Evolutionary conservation across 2,888 invertebrate genomes (phyloP).

Genomic region (Chloroclystis v-ata): DNA sequence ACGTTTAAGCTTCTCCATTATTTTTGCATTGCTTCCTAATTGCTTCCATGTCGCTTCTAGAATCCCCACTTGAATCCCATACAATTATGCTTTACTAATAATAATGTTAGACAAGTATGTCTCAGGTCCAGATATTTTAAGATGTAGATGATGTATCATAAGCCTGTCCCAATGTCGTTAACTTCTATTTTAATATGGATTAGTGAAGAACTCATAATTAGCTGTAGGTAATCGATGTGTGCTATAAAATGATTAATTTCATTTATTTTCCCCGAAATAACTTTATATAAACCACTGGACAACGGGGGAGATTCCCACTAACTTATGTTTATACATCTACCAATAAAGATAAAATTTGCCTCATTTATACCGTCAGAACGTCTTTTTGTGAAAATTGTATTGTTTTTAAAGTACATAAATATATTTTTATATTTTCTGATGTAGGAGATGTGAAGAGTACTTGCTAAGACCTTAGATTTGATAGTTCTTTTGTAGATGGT

Average conservation of each 20-base stretch:
- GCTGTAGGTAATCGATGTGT: slow-evolving; percentile 67
- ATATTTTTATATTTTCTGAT: slow-evolving; percentile 76
- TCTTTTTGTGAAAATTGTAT: slow-evolving; percentile 50
- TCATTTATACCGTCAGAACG: slow-evolving; percentile 25
- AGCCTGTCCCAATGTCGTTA: slow-evolving; percentile 65
- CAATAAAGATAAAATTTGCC: background rate
- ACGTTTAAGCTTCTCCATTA: slow-evolving; percentile 48
- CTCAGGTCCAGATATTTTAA: slow-evolving; percentile 75
- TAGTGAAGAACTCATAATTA: slow-evolving; percentile 55
- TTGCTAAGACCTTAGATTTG: slow-evolving; percentile 72
- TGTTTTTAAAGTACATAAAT: slow-evolving; percentile 71
- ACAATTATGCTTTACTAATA: slow-evolving; percentile 60
- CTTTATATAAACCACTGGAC: slow-evolving; percentile 47
- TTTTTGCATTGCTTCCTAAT: slow-evolving; percentile 61
- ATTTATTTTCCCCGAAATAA: slow-evolving; percentile 45
- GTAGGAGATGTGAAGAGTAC: slow-evolving; percentile 64
- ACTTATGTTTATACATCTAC: slow-evolving; percentile 38
- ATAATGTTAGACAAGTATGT: slow-evolving; percentile 52
- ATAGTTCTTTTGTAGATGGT: slow-evolving; percentile 74
- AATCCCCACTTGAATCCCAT: slow-evolving; percentile 49
- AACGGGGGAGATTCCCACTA: slow-evolving; percentile 45
- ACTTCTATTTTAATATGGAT: slow-evolving; percentile 65
- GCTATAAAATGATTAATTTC: slow-evolving; percentile 49
- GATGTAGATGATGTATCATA: slow-evolving; percentile 59
- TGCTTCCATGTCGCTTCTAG: slow-evolving; percentile 64